Evolutionary conservation across 2,888 invertebrate genomes (phyloP), one percentile per base, ranked within the genome.

Genomic region (Philereme vetulata): DNA sequence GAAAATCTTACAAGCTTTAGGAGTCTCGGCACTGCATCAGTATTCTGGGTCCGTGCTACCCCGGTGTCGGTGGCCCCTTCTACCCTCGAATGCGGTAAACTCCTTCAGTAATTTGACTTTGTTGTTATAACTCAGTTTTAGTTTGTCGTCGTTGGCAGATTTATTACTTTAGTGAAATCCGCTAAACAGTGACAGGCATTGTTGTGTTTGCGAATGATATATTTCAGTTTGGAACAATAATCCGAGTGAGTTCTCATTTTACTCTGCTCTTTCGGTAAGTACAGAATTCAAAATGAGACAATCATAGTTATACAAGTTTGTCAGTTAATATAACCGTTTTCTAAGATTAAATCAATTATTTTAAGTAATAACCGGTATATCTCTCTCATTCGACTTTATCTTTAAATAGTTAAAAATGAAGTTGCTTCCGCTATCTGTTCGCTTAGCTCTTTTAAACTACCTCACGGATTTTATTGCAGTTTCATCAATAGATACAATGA

Each of bases 111-210:
- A 92, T 91, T 91, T 88, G 90, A 91, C 90, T 91, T 92, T 89
- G 90, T 91, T 91, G 90, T 91, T 91, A 85, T 92, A 92, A 91
- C 88, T 91, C 85, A 90, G 91, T 92, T 91, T 86, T 82, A 85
- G 85, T 90, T 90, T 90, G 90, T 90, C 88, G 85, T 76, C 80
- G 86, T 80, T 80, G 81, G 82, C 82, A 85, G 88, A 91, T 91
- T 92, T 92, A 92, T 91, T 87, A 83, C 84, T 85, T 89, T 85
- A 84, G 84, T 82, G 85, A 84, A 86, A 86, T 83, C 76, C 72
- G 80, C 73, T 82, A 82, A 83, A 81, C 77, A 80, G 75, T 75
- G 74, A 73, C 76, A 70, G 71, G 74, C 70, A 74, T 74, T 75
- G 76, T 78, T 68, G 48, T 53, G 62, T 48, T 60, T 59, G 49